phyloP scores from a whole-genome alignment of 2,888 invertebrate genomes.

The Oscheius onirici region DNA sequence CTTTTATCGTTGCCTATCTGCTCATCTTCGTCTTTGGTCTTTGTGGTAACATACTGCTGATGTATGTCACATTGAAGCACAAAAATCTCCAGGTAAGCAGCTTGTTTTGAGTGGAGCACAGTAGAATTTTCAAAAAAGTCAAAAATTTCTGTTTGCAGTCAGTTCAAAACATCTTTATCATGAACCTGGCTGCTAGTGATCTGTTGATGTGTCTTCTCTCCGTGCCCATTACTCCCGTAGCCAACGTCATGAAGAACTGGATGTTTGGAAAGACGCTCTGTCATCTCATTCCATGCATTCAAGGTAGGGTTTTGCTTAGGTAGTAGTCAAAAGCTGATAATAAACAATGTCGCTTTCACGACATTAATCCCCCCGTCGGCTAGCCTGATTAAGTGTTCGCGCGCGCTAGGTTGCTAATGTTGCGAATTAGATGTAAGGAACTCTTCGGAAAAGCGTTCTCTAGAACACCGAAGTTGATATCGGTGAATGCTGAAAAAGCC shows the following conservation, averaged over 20 bases:
- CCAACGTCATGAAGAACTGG: slow-evolving; percentile 90
- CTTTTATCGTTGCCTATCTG: slow-evolving; percentile 57
- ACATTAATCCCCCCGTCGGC: too few species aligned
- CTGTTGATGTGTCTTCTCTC: slow-evolving; percentile 90
- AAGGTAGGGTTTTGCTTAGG: too few species aligned
- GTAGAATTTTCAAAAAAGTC: too few species aligned
- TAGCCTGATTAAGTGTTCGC: too few species aligned
- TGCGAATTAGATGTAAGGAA: too few species aligned
- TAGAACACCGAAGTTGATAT: too few species aligned
- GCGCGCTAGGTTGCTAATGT: too few species aligned
- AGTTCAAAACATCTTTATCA: slow-evolving; percentile 86
- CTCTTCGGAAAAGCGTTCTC: too few species aligned
- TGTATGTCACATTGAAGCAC: slow-evolving; percentile 60
- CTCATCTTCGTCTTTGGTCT: slow-evolving; percentile 68
- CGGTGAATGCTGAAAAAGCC: too few species aligned
- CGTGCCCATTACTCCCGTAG: slow-evolving; percentile 94
- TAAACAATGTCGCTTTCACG: too few species aligned
- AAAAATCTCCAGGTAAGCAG: slow-evolving; percentile 54
- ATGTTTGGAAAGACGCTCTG: slow-evolving; percentile 89
- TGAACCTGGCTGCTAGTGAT: slow-evolving; percentile 92
- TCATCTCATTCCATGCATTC: slow-evolving; percentile 90
- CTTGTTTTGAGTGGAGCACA: too few species aligned
- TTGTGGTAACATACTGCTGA: slow-evolving; percentile 64
- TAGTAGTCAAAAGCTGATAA: too few species aligned
- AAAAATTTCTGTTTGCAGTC: slow-evolving; percentile 42